Evolutionary conservation across 2,888 invertebrate species (phyloP).

Genomic region (Phyto melanocephala): DNA sequence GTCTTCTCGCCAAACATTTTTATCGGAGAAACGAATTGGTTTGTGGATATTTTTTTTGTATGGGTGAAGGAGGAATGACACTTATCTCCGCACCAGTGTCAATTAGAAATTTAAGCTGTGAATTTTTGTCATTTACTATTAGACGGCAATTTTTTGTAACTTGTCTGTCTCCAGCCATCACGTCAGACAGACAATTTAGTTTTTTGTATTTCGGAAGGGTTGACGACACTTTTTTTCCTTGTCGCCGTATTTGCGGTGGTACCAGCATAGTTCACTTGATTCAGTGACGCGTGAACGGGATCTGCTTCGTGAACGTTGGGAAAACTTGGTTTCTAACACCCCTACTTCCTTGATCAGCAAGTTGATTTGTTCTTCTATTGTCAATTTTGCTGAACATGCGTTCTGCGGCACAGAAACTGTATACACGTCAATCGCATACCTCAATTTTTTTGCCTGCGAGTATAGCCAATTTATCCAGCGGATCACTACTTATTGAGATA

Average conservation of each 20-base stretch:
- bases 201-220: constrained; percentile 41
- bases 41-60: not conserved
- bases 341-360: constrained; percentile 56
- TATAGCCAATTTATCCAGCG: too few relatives aligned
- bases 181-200: too few relatives aligned
- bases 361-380: constrained; percentile 4
- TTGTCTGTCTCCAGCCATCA: constrained; percentile 15
- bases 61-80: constrained; percentile 43
- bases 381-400: not conserved
- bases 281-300: not conserved
- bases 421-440: constrained; percentile 39
- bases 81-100: constrained; percentile 63
- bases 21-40: constrained; percentile 21
- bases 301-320: constrained; percentile 15
- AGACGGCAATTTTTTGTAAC: constrained; percentile 24
- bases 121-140: constrained; percentile 23
- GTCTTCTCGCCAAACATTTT: constrained; percentile 54
- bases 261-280: too few relatives aligned
- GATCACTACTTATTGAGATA: constrained; percentile 64
- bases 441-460: constrained; percentile 61
- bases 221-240: constrained; percentile 51
- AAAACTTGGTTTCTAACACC: not conserved
- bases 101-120: constrained; percentile 44
- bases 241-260: too few relatives aligned
- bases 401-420: not conserved